Percentiles rank a stretch among this genome's conserved stretches.
Evolutionary conservation across 2,797 vertebrate species (phyloP).

Genomic region (Melanotaenia boesemani): DNA sequence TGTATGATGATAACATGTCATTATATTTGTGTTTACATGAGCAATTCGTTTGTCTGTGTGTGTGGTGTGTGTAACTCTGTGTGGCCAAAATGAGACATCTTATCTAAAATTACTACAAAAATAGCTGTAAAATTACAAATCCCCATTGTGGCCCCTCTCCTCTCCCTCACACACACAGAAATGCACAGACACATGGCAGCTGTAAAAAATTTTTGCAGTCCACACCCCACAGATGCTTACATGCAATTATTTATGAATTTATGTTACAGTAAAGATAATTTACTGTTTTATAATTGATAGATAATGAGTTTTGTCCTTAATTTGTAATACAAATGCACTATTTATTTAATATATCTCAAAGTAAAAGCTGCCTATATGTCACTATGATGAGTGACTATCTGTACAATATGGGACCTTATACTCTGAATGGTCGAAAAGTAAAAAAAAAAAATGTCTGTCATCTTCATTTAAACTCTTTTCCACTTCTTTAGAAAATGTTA

Average conservation of each 20-base stretch:
- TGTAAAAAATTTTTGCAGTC: neutral
- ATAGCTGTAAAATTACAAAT: constrained; percentile 33
- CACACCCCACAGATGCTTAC: neutral
- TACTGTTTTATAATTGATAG: no score
- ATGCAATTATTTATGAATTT: neutral
- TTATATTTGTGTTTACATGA: neutral
- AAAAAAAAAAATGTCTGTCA: no score
- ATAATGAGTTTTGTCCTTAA: no score
- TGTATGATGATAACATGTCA: neutral
- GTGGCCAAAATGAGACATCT: neutral
- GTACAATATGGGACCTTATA: no score
- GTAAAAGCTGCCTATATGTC: no score
- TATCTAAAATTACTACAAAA: constrained; percentile 44
- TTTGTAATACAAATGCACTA: neutral
- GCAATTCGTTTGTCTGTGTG: neutral
- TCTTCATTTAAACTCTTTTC: no score
- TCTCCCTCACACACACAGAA: neutral
- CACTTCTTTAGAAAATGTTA: no score
- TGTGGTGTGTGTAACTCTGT: constrained; percentile 4
- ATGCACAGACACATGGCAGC: constrained; percentile 1
- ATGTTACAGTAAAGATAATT: neutral
- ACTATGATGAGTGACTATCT: no score
- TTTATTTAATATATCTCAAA: no score
- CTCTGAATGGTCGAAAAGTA: no score
- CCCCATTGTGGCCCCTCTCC: neutral